Conservation (phyloP, 2,113 vertebrate species). For the Tenebrosternarchus preto region DNA sequence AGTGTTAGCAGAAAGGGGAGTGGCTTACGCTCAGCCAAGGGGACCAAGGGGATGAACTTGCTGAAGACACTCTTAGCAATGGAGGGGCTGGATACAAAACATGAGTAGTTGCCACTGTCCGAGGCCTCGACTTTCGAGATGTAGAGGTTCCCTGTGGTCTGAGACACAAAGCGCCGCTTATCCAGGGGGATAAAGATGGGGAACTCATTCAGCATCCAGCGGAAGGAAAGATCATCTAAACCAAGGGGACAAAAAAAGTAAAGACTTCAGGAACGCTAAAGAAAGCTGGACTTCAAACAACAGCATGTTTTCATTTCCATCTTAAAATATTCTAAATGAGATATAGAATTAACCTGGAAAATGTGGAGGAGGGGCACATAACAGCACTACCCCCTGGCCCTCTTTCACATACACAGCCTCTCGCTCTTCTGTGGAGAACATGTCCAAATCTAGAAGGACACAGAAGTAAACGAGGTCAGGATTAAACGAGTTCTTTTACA, state of each 20-base stretch:
- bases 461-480: not conserved
- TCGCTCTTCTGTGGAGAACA: slow-evolving; percentile 91
- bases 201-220: slow-evolving; percentile 97
- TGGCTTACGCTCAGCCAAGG: slow-evolving; percentile 85
- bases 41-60: slow-evolving; percentile 94
- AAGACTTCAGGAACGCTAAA: not conserved
- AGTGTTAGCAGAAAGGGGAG: slow-evolving; percentile 11
- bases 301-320: no score
- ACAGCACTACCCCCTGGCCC: slow-evolving; percentile 89
- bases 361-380: slow-evolving; percentile 90
- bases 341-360: slow-evolving; percentile 83
- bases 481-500: no score
- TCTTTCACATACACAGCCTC: slow-evolving; percentile 85
- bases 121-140: slow-evolving; percentile 91
- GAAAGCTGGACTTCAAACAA: no score
- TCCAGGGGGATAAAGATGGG: slow-evolving; percentile 92
- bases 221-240: slow-evolving; percentile 90
- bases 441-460: slow-evolving; percentile 82
- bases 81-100: slow-evolving; percentile 90
- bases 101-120: slow-evolving; percentile 95
- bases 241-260: slow-evolving; percentile 19
- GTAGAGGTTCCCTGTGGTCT: slow-evolving; percentile 93
- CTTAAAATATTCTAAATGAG: not conserved
- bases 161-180: slow-evolving; percentile 91
- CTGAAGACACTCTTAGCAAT: slow-evolving; percentile 98